Evolutionary conservation across 2,888 invertebrate species (phyloP), one percentile per base, ranked within the genome.

Genomic region (Choreutis nemorana): DNA sequence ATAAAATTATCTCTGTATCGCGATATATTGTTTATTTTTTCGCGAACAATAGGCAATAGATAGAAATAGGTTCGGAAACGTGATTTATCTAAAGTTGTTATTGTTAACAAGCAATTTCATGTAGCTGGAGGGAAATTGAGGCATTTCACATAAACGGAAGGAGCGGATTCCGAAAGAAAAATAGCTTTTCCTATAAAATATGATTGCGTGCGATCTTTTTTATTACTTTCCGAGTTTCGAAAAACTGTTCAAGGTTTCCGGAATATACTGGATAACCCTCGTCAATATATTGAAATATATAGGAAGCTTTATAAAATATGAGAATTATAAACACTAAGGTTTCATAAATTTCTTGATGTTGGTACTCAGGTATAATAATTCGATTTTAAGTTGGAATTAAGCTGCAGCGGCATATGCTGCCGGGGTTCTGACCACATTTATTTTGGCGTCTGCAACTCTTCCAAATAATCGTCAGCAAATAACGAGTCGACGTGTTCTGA

Each of bases 381-480:
- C n/a, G n/a, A n/a, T n/a, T n/a, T n/a, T n/a, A n/a, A n/a, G n/a
- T n/a, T n/a, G n/a, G n/a, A n/a, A n/a, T n/a, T n/a, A n/a, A n/a
- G n/a, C n/a, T n/a, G n/a, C n/a, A n/a, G n/a, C n/a, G n/a, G n/a
- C n/a, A n/a, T n/a, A n/a, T n/a, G n/a, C n/a, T n/a, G n/a, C n/a
- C n/a, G n/a, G n/a, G n/a, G n/a, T n/a, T n/a, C n/a, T n/a, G n/a
- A n/a, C n/a, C n/a, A n/a, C 14, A 23, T n/a, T n/a, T n/a, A n/a
- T n/a, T n/a, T n/a, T n/a, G n/a, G n/a, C n/a, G n/a, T n/a, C n/a
- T n/a, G 54, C 58, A 49, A 64, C 54, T 59, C 61, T 58, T 64
- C 55, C 61, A 63, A 64, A 67, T 68, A 64, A 66, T 61, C 60
- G 62, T 67, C 68, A 66, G 65, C 64, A 57, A 68, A 67, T 63